Conservation (phyloP, 2,797 vertebrate genomes). For the Emydoidea blandingii region DNA sequence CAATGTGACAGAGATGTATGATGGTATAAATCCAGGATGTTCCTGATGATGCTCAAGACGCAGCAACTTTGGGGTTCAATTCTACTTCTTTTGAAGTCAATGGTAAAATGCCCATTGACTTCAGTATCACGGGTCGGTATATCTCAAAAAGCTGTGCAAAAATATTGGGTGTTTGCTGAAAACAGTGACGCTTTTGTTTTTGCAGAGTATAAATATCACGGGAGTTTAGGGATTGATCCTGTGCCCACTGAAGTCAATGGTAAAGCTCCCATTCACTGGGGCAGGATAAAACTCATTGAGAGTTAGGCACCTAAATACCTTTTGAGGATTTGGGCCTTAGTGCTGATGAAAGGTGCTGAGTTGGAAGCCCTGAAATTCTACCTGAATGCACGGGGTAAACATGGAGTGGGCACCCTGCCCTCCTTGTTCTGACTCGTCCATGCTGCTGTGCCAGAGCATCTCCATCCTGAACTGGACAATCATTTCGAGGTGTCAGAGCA, state of each 20-base stretch:
- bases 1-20: rapidly evolving
- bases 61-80: neutral
- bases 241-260: neutral
- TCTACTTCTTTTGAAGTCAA: neutral
- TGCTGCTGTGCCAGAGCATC: neutral
- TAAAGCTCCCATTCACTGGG: conserved; percentile 15
- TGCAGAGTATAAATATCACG: conserved; percentile 9
- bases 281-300: neutral
- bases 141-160: conserved; percentile 41
- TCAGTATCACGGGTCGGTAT: neutral
- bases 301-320: neutral
- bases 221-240: neutral
- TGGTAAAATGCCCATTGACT: neutral
- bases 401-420: neutral
- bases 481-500: neutral
- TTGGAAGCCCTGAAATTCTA: conserved; percentile 18
- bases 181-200: conserved; percentile 51
- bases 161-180: conserved; percentile 54
- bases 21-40: neutral
- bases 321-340: neutral
- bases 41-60: neutral
- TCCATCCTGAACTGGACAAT: neutral
- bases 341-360: neutral
- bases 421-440: neutral
- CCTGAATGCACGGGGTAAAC: neutral